These are phyloP conservation scores for Holotrichia oblita DNA, from an alignment of 1,140 invertebrate genomes.

Conservation along the genomic window DNA sequence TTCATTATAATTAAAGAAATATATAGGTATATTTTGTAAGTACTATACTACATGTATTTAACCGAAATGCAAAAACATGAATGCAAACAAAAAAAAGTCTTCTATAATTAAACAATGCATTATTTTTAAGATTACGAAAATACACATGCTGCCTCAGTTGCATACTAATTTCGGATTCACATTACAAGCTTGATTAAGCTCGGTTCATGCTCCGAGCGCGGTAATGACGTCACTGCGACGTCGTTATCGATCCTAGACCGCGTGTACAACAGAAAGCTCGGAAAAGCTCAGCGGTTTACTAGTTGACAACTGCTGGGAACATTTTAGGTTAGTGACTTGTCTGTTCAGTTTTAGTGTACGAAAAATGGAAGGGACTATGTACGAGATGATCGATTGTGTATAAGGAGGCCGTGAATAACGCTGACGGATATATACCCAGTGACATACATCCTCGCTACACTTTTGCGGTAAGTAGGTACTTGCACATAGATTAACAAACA, in stretches of 20 bases:
- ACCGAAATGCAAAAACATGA: no score
- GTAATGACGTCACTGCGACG: slow-evolving; percentile 41
- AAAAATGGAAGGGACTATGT: slow-evolving; percentile 10
- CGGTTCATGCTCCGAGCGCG: slow-evolving; percentile 16
- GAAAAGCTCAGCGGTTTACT: slow-evolving; percentile 23
- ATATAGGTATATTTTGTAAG: no score
- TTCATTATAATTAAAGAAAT: no score
- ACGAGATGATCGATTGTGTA: slow-evolving; percentile 24
- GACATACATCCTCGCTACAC: slow-evolving; percentile 31
- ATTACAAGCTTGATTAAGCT: slow-evolving; percentile 36
- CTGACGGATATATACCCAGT: slow-evolving; percentile 22
- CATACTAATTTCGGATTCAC: slow-evolving; percentile 8
- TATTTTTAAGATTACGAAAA: no score
- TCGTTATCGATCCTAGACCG: slow-evolving; percentile 39
- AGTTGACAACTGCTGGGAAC: slow-evolving; percentile 12
- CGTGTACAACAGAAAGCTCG: slow-evolving; percentile 38
- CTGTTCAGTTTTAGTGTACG: slow-evolving; percentile 29
- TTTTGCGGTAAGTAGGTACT: slow-evolving; percentile 35
- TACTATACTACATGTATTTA: no score
- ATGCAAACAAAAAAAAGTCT: no score
- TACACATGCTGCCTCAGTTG: not conserved
- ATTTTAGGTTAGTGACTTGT: slow-evolving; percentile 30
- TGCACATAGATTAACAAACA: not conserved
- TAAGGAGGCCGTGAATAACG: slow-evolving; percentile 10
- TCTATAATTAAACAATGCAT: no score